Evolutionary conservation across 2,797 vertebrate species (phyloP).

Genomic region (Clarias platycephalus): DNA sequence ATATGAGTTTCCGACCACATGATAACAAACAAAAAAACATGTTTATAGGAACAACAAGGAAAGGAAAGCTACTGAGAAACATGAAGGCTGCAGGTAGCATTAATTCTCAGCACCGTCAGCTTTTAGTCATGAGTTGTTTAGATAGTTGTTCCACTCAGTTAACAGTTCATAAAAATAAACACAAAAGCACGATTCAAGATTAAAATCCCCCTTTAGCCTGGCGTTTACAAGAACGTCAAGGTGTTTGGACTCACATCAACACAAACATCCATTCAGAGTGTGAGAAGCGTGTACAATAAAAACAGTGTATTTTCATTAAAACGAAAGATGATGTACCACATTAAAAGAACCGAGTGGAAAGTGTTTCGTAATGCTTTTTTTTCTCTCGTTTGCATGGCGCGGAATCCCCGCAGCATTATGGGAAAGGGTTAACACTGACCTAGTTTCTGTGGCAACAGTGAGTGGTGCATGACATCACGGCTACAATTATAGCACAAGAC

Average conservation of each 20-base stretch:
- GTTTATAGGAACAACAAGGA: neutral
- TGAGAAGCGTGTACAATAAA: neutral
- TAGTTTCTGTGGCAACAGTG: slow-evolving; percentile 77
- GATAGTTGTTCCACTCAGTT: neutral
- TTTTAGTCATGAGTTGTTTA: neutral
- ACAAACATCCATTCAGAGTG: neutral
- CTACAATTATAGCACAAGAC: slow-evolving; percentile 72
- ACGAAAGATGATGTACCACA: slow-evolving; percentile 25
- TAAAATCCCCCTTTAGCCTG: neutral
- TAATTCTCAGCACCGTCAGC: neutral
- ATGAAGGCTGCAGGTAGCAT: neutral
- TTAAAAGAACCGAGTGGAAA: slow-evolving; percentile 58
- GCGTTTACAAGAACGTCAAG: slow-evolving; percentile 12
- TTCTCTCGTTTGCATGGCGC: slow-evolving; percentile 36
- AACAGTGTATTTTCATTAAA: neutral
- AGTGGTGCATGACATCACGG: slow-evolving; percentile 75
- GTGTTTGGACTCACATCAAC: neutral
- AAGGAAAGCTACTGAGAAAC: neutral
- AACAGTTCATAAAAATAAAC: neutral
- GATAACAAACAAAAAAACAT: neutral
- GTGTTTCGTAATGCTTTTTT: slow-evolving; percentile 53
- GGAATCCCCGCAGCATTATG: slow-evolving; percentile 63
- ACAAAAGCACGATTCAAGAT: slow-evolving; percentile 7
- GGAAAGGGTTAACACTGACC: slow-evolving; percentile 75
- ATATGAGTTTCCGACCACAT: neutral